Evolutionary conservation across 2,888 invertebrate genomes (phyloP).

Genomic region (Melanotus villosus): DNA sequence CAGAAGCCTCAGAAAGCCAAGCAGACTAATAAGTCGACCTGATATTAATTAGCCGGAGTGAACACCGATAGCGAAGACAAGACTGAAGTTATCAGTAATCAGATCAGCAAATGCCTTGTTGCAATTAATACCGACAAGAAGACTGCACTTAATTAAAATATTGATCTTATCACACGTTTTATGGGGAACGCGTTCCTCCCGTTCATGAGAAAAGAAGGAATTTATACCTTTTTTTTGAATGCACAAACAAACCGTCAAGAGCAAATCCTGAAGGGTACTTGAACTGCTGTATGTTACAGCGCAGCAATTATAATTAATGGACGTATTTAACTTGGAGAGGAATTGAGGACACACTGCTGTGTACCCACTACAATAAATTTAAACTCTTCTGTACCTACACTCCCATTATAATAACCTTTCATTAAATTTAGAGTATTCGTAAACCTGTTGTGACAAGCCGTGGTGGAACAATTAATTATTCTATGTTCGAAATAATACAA

Average conservation of each 20-base stretch:
- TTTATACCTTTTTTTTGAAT: too few relatives aligned
- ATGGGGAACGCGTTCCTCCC: neutral
- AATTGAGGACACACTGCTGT: neutral
- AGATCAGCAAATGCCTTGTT: constrained; percentile 16
- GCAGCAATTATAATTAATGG: constrained; percentile 1
- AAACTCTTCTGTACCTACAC: neutral
- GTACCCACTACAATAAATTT: neutral
- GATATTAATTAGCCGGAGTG: constrained; percentile 13
- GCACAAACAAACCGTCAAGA: neutral
- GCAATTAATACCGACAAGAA: constrained; percentile 16
- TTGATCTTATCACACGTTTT: neutral
- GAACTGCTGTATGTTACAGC: neutral
- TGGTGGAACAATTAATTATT: constrained; percentile 8
- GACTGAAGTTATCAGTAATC: constrained; percentile 19
- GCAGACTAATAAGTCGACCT: constrained; percentile 3
- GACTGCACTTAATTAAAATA: constrained; percentile 13
- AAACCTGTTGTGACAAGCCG: neutral
- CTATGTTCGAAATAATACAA: neutral
- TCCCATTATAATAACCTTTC: neutral
- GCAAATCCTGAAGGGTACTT: neutral
- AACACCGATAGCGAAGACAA: constrained; percentile 21
- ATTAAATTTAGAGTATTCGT: neutral
- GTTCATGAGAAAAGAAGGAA: too few relatives aligned
- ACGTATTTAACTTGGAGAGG: neutral
- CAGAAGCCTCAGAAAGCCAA: constrained; percentile 11